phyloP scores from a whole-genome alignment of 2,888 invertebrate genomes.

The Scaeva pyrastri region DNA sequence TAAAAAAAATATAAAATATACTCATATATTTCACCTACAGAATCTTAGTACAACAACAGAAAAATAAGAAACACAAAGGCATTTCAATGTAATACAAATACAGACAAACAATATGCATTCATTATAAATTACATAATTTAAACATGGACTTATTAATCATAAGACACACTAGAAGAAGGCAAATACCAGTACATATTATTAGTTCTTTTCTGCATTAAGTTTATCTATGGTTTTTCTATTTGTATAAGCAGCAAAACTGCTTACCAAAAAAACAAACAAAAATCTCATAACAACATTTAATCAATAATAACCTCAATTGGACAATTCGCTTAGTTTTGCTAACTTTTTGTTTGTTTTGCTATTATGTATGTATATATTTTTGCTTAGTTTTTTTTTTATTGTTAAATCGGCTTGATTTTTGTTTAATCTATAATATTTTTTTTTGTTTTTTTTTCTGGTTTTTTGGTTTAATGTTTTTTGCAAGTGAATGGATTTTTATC shows the following conservation, averaged over 20 bases:
- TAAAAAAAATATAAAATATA: neutral
- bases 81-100: slow-evolving; percentile 23
- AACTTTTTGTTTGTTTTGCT: neutral
- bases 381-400: slow-evolving; percentile 36
- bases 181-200: slow-evolving; percentile 74
- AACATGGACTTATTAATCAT: slow-evolving; percentile 71
- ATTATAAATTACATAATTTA: slow-evolving; percentile 36
- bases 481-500: slow-evolving; percentile 68
- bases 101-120: slow-evolving; percentile 32
- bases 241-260: slow-evolving; percentile 38
- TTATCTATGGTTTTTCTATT: slow-evolving; percentile 53
- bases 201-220: slow-evolving; percentile 57
- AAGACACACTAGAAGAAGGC: slow-evolving; percentile 78
- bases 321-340: slow-evolving; percentile 62
- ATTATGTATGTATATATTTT: slow-evolving; percentile 46
- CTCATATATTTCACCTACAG: slow-evolving; percentile 13
- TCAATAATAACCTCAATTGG: slow-evolving; percentile 68
- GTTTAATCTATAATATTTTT: slow-evolving; percentile 38
- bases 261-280: slow-evolving; percentile 41
- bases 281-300: slow-evolving; percentile 67
- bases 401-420: slow-evolving; percentile 34
- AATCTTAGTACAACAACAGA: neutral
- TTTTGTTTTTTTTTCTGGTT: slow-evolving; percentile 56
- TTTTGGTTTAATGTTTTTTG: slow-evolving; percentile 53
- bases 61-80: slow-evolving; percentile 15